Percentiles rank a stretch among this genome's conserved stretches.
Evolutionary conservation across 2,888 invertebrate species (phyloP).

Genomic region (Plemyria rubiginata): DNA sequence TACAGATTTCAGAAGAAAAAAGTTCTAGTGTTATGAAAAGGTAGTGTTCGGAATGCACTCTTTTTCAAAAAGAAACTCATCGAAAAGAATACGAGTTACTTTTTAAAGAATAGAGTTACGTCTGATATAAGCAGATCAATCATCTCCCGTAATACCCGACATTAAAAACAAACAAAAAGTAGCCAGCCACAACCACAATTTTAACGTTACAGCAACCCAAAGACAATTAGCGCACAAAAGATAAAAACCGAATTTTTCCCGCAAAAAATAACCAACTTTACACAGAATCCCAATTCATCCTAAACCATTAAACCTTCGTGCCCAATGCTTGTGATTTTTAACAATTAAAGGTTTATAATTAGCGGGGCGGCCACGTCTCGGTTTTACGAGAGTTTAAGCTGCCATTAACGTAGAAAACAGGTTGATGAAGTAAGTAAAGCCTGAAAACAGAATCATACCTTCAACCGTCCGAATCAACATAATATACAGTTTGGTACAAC

Average conservation of each 20-base stretch:
- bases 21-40: no score
- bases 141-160: background rate
- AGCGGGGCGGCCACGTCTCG: constrained; percentile 19
- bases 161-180: background rate
- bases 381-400: constrained; percentile 1
- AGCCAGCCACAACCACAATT: background rate
- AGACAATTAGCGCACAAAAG: background rate
- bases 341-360: constrained; percentile 39
- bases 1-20: no score
- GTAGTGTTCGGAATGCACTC: no score
- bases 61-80: no score
- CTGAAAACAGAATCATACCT: no score
- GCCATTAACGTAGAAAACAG: background rate
- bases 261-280: constrained; percentile 14
- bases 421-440: background rate
- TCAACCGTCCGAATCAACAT: no score
- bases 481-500: no score
- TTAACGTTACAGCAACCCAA: background rate
- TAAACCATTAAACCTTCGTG: constrained; percentile 19
- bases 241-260: constrained; percentile 9
- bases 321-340: constrained; percentile 32
- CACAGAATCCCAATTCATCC: constrained; percentile 23
- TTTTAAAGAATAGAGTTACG: no score
- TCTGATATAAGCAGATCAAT: no score
- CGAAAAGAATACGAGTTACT: no score